These are phyloP conservation scores for Boloria selene DNA, from an alignment of 2,888 invertebrate species.

Conservation along the genomic window DNA sequence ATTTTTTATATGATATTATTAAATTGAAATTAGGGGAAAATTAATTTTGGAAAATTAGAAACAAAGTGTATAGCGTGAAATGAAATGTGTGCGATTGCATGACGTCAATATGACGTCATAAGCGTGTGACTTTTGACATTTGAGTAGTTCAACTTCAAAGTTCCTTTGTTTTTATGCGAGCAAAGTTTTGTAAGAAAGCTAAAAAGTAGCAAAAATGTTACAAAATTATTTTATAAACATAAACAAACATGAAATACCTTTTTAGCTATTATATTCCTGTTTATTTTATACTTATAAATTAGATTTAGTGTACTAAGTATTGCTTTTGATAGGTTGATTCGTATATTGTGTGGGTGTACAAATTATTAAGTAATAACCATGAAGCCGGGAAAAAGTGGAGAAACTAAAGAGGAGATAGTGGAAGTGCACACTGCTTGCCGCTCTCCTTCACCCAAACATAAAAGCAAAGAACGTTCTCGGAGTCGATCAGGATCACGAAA, in stretches of 20 bases:
- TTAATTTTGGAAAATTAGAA: too few species aligned
- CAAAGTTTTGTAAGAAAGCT: conserved; percentile 32
- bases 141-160: conserved; percentile 39
- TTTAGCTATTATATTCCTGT: not conserved
- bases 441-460: conserved; percentile 72
- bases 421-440: conserved; percentile 69
- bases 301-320: conserved; percentile 1
- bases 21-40: too few species aligned
- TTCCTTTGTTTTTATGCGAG: conserved; percentile 49
- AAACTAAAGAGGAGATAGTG: conserved; percentile 70
- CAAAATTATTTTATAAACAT: conserved; percentile 22
- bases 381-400: conserved; percentile 71
- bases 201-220: conserved; percentile 50
- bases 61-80: conserved; percentile 30
- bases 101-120: conserved; percentile 74
- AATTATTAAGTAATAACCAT: conserved; percentile 44
- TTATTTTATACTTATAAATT: not conserved
- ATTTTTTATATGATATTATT: too few species aligned
- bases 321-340: not conserved
- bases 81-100: conserved; percentile 38
- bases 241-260: conserved; percentile 24
- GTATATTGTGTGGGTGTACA: conserved; percentile 13
- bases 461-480: conserved; percentile 56
- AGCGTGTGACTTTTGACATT: conserved; percentile 54
- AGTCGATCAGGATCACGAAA: conserved; percentile 68